Evolutionary conservation across 2,113 vertebrate genomes (phyloP).

Genomic region (Chelonoidis abingdonii): DNA sequence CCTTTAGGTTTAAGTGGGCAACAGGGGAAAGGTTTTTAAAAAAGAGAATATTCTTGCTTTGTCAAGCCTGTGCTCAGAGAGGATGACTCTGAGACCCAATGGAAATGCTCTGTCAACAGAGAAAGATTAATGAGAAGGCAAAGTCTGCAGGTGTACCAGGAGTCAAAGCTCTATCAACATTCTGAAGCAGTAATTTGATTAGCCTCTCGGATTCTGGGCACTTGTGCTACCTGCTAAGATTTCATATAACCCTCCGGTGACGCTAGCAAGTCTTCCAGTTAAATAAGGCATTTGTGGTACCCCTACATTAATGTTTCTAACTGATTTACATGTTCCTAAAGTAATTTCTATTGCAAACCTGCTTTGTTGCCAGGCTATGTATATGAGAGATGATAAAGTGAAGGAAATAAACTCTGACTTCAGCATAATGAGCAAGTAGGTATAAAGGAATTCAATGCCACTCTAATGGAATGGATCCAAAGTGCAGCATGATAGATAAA

Average conservation of each 20-base stretch:
- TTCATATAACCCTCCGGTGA: neutral
- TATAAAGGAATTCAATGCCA: neutral
- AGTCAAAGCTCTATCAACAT: neutral
- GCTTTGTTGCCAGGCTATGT: neutral
- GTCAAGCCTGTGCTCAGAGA: neutral
- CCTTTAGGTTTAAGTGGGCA: neutral
- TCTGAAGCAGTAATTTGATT: neutral
- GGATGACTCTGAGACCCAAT: neutral
- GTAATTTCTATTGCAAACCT: neutral
- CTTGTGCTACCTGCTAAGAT: neutral
- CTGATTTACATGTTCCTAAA: neutral
- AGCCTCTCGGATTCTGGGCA: slow-evolving; percentile 12
- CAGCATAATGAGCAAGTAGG: neutral
- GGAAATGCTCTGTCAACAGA: slow-evolving; percentile 22
- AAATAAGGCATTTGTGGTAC: neutral
- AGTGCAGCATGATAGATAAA: neutral
- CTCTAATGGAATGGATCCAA: neutral
- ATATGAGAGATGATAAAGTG: neutral
- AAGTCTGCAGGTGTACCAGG: neutral
- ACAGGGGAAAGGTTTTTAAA: neutral
- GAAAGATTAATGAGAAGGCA: slow-evolving; percentile 26
- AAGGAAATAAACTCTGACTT: slow-evolving; percentile 34
- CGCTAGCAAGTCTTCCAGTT: neutral
- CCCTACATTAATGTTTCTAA: neutral
- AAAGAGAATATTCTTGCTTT: neutral